Percentiles rank a stretch among this genome's conserved stretches.
phyloP scores from a whole-genome alignment of 2,113 vertebrate genomes.

The Calidris pygmaea region DNA sequence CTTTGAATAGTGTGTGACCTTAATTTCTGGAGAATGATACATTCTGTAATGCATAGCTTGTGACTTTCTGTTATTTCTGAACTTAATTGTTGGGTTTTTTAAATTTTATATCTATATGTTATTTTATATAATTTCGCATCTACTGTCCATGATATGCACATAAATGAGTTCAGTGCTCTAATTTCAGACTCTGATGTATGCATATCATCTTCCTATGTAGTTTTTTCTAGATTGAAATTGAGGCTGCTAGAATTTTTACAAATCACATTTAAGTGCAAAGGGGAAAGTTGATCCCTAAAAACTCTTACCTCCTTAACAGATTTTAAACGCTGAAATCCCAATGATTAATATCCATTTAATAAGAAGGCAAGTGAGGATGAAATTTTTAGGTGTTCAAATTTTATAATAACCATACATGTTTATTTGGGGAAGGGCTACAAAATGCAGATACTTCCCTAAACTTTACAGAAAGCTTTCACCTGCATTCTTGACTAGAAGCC shows the following conservation, averaged over 20 bases:
- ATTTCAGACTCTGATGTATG: neutral
- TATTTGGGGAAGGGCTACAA: neutral
- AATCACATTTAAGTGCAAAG: neutral
- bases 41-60: neutral
- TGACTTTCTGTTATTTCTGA: neutral
- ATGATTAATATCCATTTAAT: neutral
- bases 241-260: neutral
- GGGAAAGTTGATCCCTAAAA: neutral
- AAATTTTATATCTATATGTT: neutral
- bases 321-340: neutral
- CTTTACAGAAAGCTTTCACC: neutral
- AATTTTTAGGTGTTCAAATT: neutral
- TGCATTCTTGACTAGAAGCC: neutral
- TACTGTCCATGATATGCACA: neutral
- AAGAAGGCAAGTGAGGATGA: neutral
- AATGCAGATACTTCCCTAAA: neutral
- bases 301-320: neutral
- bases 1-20: neutral
- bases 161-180: neutral
- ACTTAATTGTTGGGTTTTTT: neutral
- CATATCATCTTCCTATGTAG: fast-evolving
- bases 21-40: neutral
- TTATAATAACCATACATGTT: neutral
- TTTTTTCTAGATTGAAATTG: neutral
- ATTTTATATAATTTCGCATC: neutral